These are phyloP conservation scores for Nyctalus aviator DNA, from an alignment of 2,797 vertebrate species.

Conservation along the genomic window DNA sequence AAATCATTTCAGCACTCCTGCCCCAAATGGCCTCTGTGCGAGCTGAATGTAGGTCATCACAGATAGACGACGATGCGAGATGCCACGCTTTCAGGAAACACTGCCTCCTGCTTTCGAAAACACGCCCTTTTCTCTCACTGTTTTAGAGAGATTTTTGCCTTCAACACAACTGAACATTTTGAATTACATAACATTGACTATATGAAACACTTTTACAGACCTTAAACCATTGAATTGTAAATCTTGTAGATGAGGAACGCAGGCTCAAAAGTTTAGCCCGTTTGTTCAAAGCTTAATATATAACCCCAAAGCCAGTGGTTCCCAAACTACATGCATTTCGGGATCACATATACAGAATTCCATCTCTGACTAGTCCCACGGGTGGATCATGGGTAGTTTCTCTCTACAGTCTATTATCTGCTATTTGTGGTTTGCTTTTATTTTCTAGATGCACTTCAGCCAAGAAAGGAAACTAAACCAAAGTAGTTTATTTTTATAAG, in stretches of 20 bases:
- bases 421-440: slow-evolving; percentile 5
- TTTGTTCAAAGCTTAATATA: not conserved
- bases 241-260: not conserved
- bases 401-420: not conserved
- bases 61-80: not conserved
- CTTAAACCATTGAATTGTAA: not conserved
- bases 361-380: not conserved
- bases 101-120: not conserved
- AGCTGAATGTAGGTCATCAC: slow-evolving; percentile 87
- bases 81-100: not conserved
- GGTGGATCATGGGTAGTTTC: not conserved
- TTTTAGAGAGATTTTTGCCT: slow-evolving; percentile 42
- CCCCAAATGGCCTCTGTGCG: slow-evolving; percentile 38
- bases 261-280: not conserved
- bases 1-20: slow-evolving; percentile 82
- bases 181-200: not conserved
- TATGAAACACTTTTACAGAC: not conserved
- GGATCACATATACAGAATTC: not conserved
- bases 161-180: slow-evolving; percentile 27
- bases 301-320: not conserved
- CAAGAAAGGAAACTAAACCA: slow-evolving; percentile 36
- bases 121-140: not conserved
- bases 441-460: not conserved
- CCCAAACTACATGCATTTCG: not conserved
- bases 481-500: slow-evolving; percentile 7